Evolutionary conservation across 2,113 vertebrate genomes (phyloP), one percentile per base, ranked within the genome.

Genomic region (Corythaixoides concolor): DNA sequence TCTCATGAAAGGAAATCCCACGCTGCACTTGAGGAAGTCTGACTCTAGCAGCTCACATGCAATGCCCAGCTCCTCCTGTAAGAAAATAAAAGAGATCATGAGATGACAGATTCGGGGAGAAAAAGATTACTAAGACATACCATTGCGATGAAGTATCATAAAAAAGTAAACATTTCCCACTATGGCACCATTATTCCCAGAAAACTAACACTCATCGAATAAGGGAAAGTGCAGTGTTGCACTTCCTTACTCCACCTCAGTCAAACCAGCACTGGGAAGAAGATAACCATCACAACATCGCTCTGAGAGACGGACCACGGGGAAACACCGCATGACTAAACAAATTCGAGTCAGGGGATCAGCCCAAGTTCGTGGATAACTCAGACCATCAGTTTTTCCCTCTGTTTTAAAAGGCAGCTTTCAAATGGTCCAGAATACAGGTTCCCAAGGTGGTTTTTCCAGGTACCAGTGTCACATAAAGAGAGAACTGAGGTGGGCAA

Each of bases 1-100:
- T 97, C 99, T 99, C 99, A 99, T 99, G 98, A 99, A 99, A 78
- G 99, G 99, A 98, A 99, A 99, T 97, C 99, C 99, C 98, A 99
- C 99, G 12, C 99, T 99, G 98, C 99, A 99, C 85, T 98, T 99
- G 85, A 99, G 99, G 97, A 99, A 99, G 98, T 99, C 99, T 72
- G 98, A 97, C 87, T 99, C 99, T 85, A 99, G 94, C 85, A 99
- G 97, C 82, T 98, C 99, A 98, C 99, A 99, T 97, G 99, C 99
- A 98, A 99, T 99, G 85, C 99, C 99, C 97, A 99, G 98, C 75
- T 99, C 99, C 97, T 99, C 99, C 99, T 99, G 97, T 73, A 98
- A 97, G 92, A 97, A 92, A 97, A 88, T 93, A 90, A 60, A 83
- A 50, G 24, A 24, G 24, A 62, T 26, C 59, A 50, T 23, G 43